phyloP scores from a whole-genome alignment of 2,888 invertebrate genomes.

The Ypsolopha sequella region DNA sequence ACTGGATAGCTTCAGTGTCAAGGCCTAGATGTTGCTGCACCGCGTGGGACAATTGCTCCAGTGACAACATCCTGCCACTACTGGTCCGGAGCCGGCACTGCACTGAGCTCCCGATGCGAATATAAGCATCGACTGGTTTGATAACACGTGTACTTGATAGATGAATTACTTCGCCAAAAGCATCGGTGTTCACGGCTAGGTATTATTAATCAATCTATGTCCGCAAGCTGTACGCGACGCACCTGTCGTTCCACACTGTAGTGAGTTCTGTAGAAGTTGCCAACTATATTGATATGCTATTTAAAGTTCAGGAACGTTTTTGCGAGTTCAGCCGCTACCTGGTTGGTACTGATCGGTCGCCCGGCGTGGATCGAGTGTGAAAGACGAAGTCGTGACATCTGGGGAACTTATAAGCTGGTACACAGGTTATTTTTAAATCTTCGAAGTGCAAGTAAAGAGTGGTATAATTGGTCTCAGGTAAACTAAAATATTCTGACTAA shows the following conservation, averaged over 20 bases:
- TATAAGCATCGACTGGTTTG: slow-evolving; percentile 44
- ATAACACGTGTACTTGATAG: slow-evolving; percentile 43
- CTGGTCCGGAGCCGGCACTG: slow-evolving; percentile 48
- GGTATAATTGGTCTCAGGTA: slow-evolving; percentile 21
- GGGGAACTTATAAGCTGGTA: slow-evolving; percentile 38
- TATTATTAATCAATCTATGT: slow-evolving; percentile 33
- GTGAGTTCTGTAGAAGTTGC: slow-evolving; percentile 44
- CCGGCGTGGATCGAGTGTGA: slow-evolving; percentile 26
- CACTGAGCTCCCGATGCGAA: slow-evolving; percentile 53
- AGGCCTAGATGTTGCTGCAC: slow-evolving; percentile 57
- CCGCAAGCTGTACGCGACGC: slow-evolving; percentile 10
- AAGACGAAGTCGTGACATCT: slow-evolving; percentile 45
- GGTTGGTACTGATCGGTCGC: slow-evolving; percentile 7
- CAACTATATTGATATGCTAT: slow-evolving; percentile 25
- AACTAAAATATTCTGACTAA: slow-evolving; percentile 15
- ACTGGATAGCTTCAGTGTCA: slow-evolving; percentile 24
- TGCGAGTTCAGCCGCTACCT: slow-evolving; percentile 33
- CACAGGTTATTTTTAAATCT: slow-evolving; percentile 50
- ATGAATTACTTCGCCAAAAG: slow-evolving; percentile 44
- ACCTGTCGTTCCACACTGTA: slow-evolving; percentile 38
- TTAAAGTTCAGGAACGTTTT: slow-evolving; percentile 2
- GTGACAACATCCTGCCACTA: slow-evolving; percentile 63
- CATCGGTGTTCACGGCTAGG: slow-evolving; percentile 29
- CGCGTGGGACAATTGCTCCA: slow-evolving; percentile 60
- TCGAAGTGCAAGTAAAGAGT: slow-evolving; percentile 29